Evolutionary conservation across 2,113 vertebrate species (phyloP).

Genomic region (Oreochromis aureus): DNA sequence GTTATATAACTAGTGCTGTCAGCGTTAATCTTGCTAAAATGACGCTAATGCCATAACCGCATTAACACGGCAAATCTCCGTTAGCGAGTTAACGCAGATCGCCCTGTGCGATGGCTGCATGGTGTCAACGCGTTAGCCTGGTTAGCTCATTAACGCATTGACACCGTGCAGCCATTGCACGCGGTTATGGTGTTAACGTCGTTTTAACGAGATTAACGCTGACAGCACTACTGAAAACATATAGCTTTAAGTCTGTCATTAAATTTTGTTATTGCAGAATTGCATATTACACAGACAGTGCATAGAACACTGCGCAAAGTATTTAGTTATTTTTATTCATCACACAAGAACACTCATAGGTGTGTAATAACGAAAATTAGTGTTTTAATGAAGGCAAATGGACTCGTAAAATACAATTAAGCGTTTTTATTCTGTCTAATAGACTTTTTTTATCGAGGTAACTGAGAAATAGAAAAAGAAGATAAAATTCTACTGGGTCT

Average conservation of each 20-base stretch:
- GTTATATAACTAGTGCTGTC: not conserved
- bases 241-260: not conserved
- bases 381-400: not conserved
- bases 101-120: rapidly evolving
- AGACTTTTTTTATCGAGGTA: not conserved
- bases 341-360: not conserved
- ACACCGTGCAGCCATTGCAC: not conserved
- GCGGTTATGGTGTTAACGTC: not conserved
- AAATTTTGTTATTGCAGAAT: not conserved
- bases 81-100: not conserved
- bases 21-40: not conserved
- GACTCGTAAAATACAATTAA: not conserved
- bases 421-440: not conserved
- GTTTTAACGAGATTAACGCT: not conserved
- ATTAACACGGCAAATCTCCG: not conserved
- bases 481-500: not conserved
- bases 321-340: not conserved
- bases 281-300: not conserved
- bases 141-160: not conserved
- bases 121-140: rapidly evolving
- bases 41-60: not conserved
- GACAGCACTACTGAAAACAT: not conserved
- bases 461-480: not conserved
- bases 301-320: not conserved
- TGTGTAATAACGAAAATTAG: not conserved